Evolutionary conservation across 2,113 vertebrate genomes (phyloP).

Genomic region (Rhynchopsitta pachyrhyncha): DNA sequence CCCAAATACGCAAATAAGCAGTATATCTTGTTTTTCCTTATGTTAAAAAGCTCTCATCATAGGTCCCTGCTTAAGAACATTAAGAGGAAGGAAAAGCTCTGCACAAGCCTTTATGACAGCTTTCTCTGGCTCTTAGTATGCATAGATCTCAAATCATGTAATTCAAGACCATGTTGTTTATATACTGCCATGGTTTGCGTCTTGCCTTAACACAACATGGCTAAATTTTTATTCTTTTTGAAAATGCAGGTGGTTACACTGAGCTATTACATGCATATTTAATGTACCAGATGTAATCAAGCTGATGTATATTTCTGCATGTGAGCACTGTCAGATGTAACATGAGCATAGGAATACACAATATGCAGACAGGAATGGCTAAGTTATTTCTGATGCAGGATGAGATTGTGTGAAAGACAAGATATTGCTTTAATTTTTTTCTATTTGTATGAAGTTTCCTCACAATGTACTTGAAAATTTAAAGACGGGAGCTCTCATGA

Average conservation of each 20-base stretch:
- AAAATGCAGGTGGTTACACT: neutral
- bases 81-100: slow-evolving; percentile 28
- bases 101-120: neutral
- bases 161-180: neutral
- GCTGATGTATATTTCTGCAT: neutral
- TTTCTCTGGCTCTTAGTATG: neutral
- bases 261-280: neutral
- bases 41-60: slow-evolving; percentile 36
- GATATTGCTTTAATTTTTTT: neutral
- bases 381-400: neutral
- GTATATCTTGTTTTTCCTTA: slow-evolving; percentile 50
- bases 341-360: neutral
- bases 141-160: neutral
- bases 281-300: neutral
- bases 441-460: neutral
- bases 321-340: neutral
- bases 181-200: neutral
- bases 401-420: neutral
- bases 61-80: slow-evolving; percentile 29
- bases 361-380: neutral
- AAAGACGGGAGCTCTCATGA: neutral
- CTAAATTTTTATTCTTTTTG: neutral
- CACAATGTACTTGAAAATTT: neutral
- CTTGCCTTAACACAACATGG: neutral
- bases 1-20: slow-evolving; percentile 61